Evolutionary conservation across 1,140 invertebrate genomes (phyloP), one percentile per base, ranked within the genome.

Genomic region (Plodia interpunctella): DNA sequence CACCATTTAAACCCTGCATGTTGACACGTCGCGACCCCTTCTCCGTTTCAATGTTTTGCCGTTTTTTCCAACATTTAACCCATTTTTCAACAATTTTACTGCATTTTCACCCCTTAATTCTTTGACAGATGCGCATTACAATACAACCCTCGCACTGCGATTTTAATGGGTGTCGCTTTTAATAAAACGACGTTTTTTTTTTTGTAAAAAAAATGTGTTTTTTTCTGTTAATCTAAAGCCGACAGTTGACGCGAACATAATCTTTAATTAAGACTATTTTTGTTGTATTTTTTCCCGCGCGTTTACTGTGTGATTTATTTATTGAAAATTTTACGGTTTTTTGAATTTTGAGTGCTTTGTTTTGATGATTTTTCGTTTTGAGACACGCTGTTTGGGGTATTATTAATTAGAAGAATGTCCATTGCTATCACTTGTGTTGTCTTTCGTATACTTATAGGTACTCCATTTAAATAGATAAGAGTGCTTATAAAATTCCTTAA

Each of bases 181-280:
- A 76, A 76, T 74, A 80, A 86, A 80, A 66, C 13, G 15, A 44
- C n/a, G 38, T 32, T 63, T 58, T 55, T 61, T 57, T 82, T 81
- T 77, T 76, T 70, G 68, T 64, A 50, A 63, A 44, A 44, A 44
- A 44, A 13, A n/a, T 21, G 19, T 53, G 6, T 52, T 52, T 80
- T 84, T 85, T 77, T 78, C 70, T 75, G 59, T 68, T 70, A 78
- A 76, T 86, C 74, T 69, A 83, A 88, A 88, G 80, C 81, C 67
- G 86, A 88, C 86, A 88, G 84, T 88, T 88, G 86, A 88, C 86
- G 84, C 86, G 80, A 67, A 87, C 69, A 82, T 88, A 88, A 88
- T 88, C 84, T 85, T 84, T 85, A 87, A 88, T 88, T 88, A 86
- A 87, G 79, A 85, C 62, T 80, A 79, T 86, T 88, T 83, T 83